Evolutionary conservation across 2,113 vertebrate species (phyloP), one percentile per base, ranked within the genome.

Genomic region (Phylloscopus whistleri): DNA sequence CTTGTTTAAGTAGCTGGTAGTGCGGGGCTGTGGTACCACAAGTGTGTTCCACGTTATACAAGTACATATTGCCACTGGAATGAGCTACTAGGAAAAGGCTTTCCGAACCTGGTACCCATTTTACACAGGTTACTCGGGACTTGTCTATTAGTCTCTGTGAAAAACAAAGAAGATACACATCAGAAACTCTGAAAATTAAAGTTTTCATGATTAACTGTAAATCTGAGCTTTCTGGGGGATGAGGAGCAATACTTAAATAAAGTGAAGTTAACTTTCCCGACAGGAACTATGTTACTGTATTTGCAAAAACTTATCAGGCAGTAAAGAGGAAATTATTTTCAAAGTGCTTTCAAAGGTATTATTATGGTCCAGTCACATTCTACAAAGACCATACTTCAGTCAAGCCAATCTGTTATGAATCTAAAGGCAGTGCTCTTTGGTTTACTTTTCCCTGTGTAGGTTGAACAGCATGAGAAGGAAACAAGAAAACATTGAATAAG

Each of bases 111-210:
- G 99, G 99, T 24, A 99, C 99, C 99, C 99, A 99, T 98, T 98
- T 99, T 95, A 99, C 99, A 97, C 99, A 99, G 35, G 99, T 99
- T 83, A 99, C 99, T 94, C 99, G 98, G 23, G 99, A 99, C 98
- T 99, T 99, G 98, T 99, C 99, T 97, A 99, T 99, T 94, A 99
- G 98, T 98, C 99, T 99, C 99, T 99, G 98, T 95, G 93, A 97
- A 97, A 97, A 97, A 97, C 97, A 97, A 98, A 98, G 93, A 94
- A 97, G 37, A 95, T 78, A 95, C 73, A 96, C 84, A 98, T 97
- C 97, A 97, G 94, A 96, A 96, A 95, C 63, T 49, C 93, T 90
- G 90, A 93, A 90, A 89, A 69, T 58, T 59, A 41, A 82, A 77
- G 31, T 73, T 82, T 72, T 84, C 60, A 86, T n/a, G 8, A 78